Conservation (phyloP, 2,797 vertebrate genomes). For the Novumbra hubbsi region DNA sequence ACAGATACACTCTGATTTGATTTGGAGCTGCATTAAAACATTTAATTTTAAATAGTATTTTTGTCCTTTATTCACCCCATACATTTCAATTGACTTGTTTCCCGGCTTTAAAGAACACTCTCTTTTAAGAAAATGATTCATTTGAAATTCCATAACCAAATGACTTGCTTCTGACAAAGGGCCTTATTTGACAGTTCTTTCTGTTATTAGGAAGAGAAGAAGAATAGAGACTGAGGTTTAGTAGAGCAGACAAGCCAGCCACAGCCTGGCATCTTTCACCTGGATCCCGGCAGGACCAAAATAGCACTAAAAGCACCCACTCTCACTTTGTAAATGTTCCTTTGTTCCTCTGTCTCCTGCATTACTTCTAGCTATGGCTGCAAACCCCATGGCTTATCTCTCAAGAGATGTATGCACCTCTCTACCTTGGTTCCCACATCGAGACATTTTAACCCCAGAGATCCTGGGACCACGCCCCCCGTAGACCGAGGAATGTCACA, state of each 20-base stretch:
- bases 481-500: conserved; percentile 4
- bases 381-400: conserved; percentile 38
- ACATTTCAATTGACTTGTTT: conserved; percentile 35
- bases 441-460: conserved; percentile 33
- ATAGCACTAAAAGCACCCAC: conserved; percentile 76
- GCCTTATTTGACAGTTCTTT: conserved; percentile 59
- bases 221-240: conserved; percentile 61
- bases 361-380: conserved; percentile 47
- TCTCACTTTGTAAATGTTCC: conserved; percentile 70
- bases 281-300: conserved; percentile 74
- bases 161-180: conserved; percentile 48
- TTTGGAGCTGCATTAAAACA: conserved; percentile 19
- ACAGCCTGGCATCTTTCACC: conserved; percentile 72
- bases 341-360: conserved; percentile 62
- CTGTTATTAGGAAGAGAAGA: conserved; percentile 35
- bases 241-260: conserved; percentile 68
- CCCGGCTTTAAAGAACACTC: conserved; percentile 58
- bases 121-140: conserved; percentile 55
- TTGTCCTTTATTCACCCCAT: conserved; percentile 14
- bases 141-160: conserved; percentile 51
- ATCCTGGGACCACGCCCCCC: conserved; percentile 8
- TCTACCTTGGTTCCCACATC: conserved; percentile 20
- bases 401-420: conserved; percentile 45
- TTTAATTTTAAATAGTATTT: conserved; percentile 31
- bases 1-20: conserved; percentile 33